phyloP scores from a whole-genome alignment of 2,113 vertebrate species.

The Syngnathus typhle region DNA sequence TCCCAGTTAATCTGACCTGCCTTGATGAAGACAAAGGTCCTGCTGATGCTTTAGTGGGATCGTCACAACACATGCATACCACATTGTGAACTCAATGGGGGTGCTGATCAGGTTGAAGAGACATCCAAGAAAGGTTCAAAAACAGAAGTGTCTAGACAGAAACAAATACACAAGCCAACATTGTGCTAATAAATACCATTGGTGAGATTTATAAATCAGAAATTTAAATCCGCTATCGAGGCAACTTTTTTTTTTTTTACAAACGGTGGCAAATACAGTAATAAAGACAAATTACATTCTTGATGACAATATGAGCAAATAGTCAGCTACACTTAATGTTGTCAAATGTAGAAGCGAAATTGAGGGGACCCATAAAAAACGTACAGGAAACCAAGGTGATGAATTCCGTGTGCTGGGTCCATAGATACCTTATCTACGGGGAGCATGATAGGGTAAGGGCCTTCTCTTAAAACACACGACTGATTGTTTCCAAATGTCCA shows the following conservation, averaged over 20 bases:
- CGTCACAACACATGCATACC: slow-evolving; percentile 19
- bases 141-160: slow-evolving; percentile 57
- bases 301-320: neutral
- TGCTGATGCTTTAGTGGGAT: slow-evolving; percentile 29
- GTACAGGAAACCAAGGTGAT: slow-evolving; percentile 89
- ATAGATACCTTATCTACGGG: slow-evolving; percentile 90
- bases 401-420: slow-evolving; percentile 86
- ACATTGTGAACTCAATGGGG: slow-evolving; percentile 9
- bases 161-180: slow-evolving; percentile 20
- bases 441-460: slow-evolving; percentile 56
- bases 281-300: neutral
- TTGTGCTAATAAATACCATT: neutral
- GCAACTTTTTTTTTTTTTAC: neutral
- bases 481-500: slow-evolving; percentile 95
- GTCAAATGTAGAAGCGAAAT: slow-evolving; percentile 63
- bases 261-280: neutral
- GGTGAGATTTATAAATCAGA: neutral
- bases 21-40: slow-evolving; percentile 27
- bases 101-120: slow-evolving; percentile 30
- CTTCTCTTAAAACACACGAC: slow-evolving; percentile 82
- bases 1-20: slow-evolving; percentile 19
- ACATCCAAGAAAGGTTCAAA: slow-evolving; percentile 36
- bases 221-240: too few relatives aligned
- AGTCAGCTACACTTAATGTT: neutral
- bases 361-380: slow-evolving; percentile 74